Evolutionary conservation across 2,113 vertebrate species (phyloP).

Genomic region (Romanogobio albipinnatus): DNA sequence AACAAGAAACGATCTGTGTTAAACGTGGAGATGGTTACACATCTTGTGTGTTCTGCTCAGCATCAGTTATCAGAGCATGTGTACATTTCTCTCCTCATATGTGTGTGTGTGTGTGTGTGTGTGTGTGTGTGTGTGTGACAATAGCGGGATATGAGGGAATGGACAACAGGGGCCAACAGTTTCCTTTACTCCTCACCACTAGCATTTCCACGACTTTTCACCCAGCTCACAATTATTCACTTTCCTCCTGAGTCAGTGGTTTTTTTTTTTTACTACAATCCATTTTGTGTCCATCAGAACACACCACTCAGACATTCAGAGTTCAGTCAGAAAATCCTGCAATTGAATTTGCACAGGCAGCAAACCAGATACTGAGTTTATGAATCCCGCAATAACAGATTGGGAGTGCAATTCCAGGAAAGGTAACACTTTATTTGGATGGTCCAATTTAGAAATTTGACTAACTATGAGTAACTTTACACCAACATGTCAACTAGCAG

Average conservation of each 20-base stretch:
- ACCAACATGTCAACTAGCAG: too few relatives aligned
- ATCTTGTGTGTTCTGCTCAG: conserved; percentile 46
- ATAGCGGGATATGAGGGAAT: conserved; percentile 68
- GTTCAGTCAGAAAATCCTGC: too few relatives aligned
- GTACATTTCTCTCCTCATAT: conserved; percentile 34
- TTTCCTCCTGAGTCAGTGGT: not conserved
- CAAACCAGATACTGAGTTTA: too few relatives aligned
- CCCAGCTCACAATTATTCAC: not conserved
- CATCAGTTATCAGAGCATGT: conserved; percentile 51
- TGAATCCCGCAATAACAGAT: too few relatives aligned
- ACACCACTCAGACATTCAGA: too few relatives aligned
- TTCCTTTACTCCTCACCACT: conserved; percentile 29
- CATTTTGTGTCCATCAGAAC: not conserved
- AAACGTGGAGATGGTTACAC: not conserved
- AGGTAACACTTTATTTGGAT: too few relatives aligned
- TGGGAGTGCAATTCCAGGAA: too few relatives aligned
- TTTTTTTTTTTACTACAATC: not conserved
- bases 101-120: not conserved
- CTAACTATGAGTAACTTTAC: too few relatives aligned
- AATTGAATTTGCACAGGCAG: too few relatives aligned
- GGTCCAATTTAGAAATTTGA: too few relatives aligned
- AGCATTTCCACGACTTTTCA: conserved; percentile 46
- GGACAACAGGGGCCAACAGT: conserved; percentile 32
- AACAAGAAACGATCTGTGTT: not conserved
- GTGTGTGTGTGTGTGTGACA: conserved; percentile 58